Base-by-base conservation (phyloP, 2,113 vertebrate genomes). In the Sterrhoptilus dennistouni region DNA sequence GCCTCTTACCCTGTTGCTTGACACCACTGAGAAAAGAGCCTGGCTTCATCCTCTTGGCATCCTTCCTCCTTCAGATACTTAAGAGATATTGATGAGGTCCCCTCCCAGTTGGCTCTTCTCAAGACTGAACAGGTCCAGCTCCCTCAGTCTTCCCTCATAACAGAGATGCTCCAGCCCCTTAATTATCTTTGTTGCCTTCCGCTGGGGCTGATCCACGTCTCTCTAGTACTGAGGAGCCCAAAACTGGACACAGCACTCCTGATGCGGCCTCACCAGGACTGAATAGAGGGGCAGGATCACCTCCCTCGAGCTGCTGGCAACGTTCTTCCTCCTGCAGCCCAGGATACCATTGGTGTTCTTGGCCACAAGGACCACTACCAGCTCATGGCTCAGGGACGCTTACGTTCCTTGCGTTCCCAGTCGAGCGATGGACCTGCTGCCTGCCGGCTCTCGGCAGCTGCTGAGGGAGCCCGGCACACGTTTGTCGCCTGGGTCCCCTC, bases 371-470 rank as follows among this genome's bases (percentile, higher is more conserved):
- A 24, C 60, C 61, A 52, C 60, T 20, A 44, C 36, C 24, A 38
- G 53, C 38, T 45, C 33, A n/a, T 2, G 28, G 53, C 24, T 47
- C 29, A 68, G 23, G 38, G 38, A 45, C 45, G 19, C 50, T 66
- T 1, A 13, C 2, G 0, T 10, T 52, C 24, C 42, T n/a, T 9
- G 35, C 6, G 9, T 1, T 52, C 31, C 44, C 61, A 38, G 12
- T 21, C 14, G 12, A 54, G 25, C 15, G 14, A 8, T 1, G 20
- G 4, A 42, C 14, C 8, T 13, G 16, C 47, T 50, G 69, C 40
- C 38, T 16, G 6, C 6, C 42, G 10, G 16, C 63, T 27, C 27
- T 40, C 27, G 8, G 45, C 11, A 2, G 21, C 38, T 52, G 31
- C 36, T 23, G 35, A 50, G 33, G 18, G 18, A 72, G 33, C 50